Evolutionary conservation across 2,888 invertebrate species (phyloP), one percentile per base, ranked within the genome.

Genomic region (Tipula vernalis): DNA sequence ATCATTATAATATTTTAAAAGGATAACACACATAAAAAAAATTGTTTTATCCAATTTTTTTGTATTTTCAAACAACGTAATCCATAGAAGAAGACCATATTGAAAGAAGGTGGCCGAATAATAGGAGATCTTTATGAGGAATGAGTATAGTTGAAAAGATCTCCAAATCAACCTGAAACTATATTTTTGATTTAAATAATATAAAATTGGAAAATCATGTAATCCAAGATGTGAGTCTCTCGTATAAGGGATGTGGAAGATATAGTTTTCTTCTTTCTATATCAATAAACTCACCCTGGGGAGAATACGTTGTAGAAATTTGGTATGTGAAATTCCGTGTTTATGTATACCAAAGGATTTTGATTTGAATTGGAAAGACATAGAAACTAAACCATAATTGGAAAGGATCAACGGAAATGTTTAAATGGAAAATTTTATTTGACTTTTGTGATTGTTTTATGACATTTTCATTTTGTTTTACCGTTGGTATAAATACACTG

Each of bases 1-100:
- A 71, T 71, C 71, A 71, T 71, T 71, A 71, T 71, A 71, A 71
- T 71, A 71, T 71, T 71, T 71, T 71, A 71, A 71, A 71, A 71
- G 71, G 71, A 71, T 71, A 71, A 28, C 28, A 71, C 71, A 71
- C 71, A 71, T 10, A 71, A 28, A 28, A 71, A 71, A 71, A 71
- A 71, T 10, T 28, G 8, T 71, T 28, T 3, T 18, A 71, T 71
- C 71, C 71, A 71, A 1, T 71, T 71, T 71, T 71, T 28, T 5
- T 39, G 10, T 28, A 12, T 71, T 71, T 28, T 71, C 71, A 28
- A 8, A 71, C 28, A 71, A 71, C 71, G 71, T 71, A 71, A 71
- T 71, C 71, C 28, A 28, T 28, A 6, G 71, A 28, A 71, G 28
- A 71, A 18, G 71, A 71, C 71, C 71, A 71, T 18, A 71, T 71